These are phyloP conservation scores for Torymus auratus DNA, from an alignment of 2,888 invertebrate species.

Conservation along the genomic window DNA sequence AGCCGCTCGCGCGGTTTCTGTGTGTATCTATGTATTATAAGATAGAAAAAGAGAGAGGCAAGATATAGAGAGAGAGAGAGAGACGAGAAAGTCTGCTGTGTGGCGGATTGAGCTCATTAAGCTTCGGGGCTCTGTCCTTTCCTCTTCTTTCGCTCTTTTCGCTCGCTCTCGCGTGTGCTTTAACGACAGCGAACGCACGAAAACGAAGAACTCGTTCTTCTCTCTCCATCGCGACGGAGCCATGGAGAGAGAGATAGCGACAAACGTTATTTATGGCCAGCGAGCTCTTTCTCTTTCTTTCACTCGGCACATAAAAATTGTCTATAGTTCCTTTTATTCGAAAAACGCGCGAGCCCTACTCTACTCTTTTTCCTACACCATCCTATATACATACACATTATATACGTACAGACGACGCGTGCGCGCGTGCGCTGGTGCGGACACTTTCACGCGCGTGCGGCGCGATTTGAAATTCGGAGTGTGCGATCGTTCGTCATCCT, in stretches of 20 bases:
- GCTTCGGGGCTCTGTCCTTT: not conserved
- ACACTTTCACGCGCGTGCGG: slow-evolving; percentile 61
- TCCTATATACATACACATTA: not conserved
- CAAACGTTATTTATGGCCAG: slow-evolving; percentile 47
- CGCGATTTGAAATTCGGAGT: slow-evolving; percentile 58
- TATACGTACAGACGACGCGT: not conserved
- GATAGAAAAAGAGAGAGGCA: not conserved
- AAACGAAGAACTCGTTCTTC: slow-evolving; percentile 38
- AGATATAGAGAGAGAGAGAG: slow-evolving; percentile 1
- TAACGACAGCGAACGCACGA: slow-evolving; percentile 19
- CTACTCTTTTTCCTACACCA: not conserved
- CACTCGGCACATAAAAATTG: slow-evolving; percentile 25
- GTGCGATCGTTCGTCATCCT: slow-evolving; percentile 47
- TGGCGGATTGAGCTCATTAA: slow-evolving; percentile 45
- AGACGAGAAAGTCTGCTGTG: slow-evolving; percentile 44
- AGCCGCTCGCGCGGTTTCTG: not conserved
- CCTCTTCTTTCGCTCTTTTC: slow-evolving; percentile 9
- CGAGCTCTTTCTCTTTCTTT: slow-evolving; percentile 50
- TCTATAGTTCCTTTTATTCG: slow-evolving; percentile 24
- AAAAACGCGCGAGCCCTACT: slow-evolving; percentile 32
- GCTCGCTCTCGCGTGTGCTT: slow-evolving; percentile 11
- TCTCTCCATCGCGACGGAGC: not conserved
- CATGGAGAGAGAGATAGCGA: not conserved
- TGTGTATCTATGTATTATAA: not conserved
- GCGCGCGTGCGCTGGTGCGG: not conserved